Base-by-base conservation (phyloP, 2,797 vertebrate species). In the Lagorchestes hirsutus region DNA sequence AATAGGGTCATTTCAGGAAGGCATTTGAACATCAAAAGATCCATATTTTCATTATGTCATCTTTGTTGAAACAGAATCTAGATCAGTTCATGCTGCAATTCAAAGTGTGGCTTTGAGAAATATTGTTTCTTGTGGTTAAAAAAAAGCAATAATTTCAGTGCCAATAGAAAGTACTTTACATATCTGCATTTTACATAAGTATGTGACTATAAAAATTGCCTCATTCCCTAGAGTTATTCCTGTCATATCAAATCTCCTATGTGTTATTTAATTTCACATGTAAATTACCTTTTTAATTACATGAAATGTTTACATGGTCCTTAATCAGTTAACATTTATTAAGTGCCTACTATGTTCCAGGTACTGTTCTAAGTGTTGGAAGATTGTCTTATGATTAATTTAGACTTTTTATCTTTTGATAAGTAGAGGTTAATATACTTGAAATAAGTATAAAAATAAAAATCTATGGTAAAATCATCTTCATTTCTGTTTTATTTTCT, bases 211-310 rank as follows among this genome's bases (percentile, higher is more conserved):
- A 96, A 96, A 97, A 57, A 57, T 27, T 96, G 95, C 55, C 87
- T 82, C 54, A 52, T 59, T 94, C 93, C 93, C 91, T 82, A 93
- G 94, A 97, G 58, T 91, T 96, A 96, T 95, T 96, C 92, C 93
- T 95, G 58, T 95, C 95, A 96, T 96, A 94, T 95, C 56, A 95
- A 94, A 93, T 96, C 95, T 97, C 96, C 97, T 96, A 97, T 93
- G 94, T 97, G 96, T 97, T 97, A 97, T 92, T 96, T 59, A 52
- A 96, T 97, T 95, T 92, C 91, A 90, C 90, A 90, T 95, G 96
- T 97, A 96, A 97, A 96, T 98, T 98, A 95, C 96, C 95, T 46
- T 24, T 46, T 46, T 3, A 46, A 82, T 82, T 82, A 40, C 67
- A 82, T 82, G n/a, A 82, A 82, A 82, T 82, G n/a, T 82, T 46